These are phyloP conservation scores for Pampus argenteus DNA, from an alignment of 2,797 vertebrate genomes.

Conservation along the genomic window DNA sequence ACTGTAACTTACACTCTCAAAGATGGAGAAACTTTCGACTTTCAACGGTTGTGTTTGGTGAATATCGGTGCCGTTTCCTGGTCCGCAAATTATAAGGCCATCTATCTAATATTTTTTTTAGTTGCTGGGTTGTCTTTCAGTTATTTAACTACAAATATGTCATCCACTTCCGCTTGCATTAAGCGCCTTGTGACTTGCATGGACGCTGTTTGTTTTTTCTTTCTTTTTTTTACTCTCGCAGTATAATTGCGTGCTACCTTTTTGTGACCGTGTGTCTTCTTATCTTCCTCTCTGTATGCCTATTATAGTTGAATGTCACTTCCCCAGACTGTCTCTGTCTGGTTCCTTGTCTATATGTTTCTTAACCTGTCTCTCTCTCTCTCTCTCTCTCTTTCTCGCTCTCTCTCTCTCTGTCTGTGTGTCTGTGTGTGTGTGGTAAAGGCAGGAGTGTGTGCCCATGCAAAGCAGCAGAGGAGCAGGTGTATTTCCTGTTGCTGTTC, in stretches of 20 bases:
- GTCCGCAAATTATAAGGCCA: background rate
- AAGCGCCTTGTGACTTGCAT: conserved; percentile 46
- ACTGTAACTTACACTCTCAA: background rate
- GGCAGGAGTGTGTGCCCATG: conserved; percentile 32
- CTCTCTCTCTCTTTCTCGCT: background rate
- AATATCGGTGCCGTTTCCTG: too few species aligned
- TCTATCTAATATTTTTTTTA: background rate
- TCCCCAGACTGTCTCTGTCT: background rate
- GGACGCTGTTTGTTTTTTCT: conserved; percentile 36
- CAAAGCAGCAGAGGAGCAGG: conserved; percentile 59
- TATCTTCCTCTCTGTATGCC: background rate
- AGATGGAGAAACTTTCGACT: background rate
- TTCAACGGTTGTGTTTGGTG: background rate
- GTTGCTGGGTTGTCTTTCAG: background rate
- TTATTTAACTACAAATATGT: background rate
- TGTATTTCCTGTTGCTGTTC: conserved; percentile 51
- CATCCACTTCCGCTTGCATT: conserved; percentile 53
- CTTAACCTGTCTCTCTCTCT: conserved; percentile 13
- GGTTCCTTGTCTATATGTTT: conserved; percentile 9
- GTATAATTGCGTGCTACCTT: conserved; percentile 2
- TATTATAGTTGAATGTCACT: conserved; percentile 14
- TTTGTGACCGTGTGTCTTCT: conserved; percentile 28
- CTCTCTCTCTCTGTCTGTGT: background rate
- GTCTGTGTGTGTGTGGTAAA: background rate
- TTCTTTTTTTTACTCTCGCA: conserved; percentile 11